phyloP scores from a whole-genome alignment of 2,797 vertebrate genomes.

The Chlorospingus flavigularis region DNA sequence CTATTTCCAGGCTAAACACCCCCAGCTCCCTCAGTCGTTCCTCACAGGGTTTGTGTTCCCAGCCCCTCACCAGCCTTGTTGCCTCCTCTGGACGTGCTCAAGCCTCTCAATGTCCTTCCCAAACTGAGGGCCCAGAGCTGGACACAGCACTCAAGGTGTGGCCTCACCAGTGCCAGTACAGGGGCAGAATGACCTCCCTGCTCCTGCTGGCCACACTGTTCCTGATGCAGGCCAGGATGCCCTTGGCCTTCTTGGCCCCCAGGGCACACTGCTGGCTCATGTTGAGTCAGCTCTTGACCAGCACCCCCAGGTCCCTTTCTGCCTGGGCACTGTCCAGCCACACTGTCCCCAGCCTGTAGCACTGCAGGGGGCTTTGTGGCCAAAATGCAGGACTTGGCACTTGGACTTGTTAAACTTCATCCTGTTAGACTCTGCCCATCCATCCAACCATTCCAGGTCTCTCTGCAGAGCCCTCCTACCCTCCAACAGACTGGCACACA shows the following conservation, averaged over 20 bases:
- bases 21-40: not conserved
- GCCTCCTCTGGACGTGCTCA: fast-evolving
- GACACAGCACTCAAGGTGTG: not conserved
- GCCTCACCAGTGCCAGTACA: not conserved
- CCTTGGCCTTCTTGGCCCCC: not conserved
- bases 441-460: not conserved
- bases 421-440: not conserved
- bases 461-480: not conserved
- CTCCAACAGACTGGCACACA: too few species aligned
- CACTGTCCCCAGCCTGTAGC: fast-evolving
- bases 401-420: not conserved
- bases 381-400: not conserved
- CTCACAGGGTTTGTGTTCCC: not conserved
- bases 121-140: not conserved
- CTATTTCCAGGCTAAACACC: not conserved
- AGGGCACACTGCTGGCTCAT: not conserved
- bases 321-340: not conserved
- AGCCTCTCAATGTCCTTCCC: fast-evolving
- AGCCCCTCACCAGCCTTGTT: not conserved
- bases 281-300: not conserved
- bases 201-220: not conserved
- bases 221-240: not conserved
- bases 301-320: not conserved
- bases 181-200: not conserved
- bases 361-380: not conserved